phyloP scores from a whole-genome alignment of 2,888 invertebrate genomes.

The Nephrocerus scutellatus region DNA sequence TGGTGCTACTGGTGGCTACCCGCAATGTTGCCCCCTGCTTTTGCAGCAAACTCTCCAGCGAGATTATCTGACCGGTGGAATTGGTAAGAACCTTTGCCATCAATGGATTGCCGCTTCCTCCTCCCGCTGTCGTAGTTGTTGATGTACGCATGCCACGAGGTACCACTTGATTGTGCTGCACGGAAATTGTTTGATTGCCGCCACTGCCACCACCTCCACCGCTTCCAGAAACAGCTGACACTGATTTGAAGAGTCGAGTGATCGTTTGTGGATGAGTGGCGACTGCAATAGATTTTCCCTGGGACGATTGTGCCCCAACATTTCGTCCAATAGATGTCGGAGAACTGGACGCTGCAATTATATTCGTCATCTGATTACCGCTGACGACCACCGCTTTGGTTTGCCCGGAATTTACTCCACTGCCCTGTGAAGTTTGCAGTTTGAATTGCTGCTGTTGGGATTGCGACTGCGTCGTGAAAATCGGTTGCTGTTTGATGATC shows the following conservation, averaged over 20 bases:
- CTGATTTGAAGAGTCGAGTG: constrained; percentile 19
- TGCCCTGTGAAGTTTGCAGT: too few relatives aligned
- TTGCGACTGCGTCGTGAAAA: constrained; percentile 22
- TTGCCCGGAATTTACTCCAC: constrained; percentile 11
- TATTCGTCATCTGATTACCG: constrained; percentile 18
- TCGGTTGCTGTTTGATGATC: constrained; percentile 23
- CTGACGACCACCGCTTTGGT: constrained; percentile 19
- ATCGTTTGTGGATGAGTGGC: constrained; percentile 17
- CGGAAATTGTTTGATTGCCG: too few relatives aligned
- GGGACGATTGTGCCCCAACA: too few relatives aligned
- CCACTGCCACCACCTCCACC: constrained; percentile 6
- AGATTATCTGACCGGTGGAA: constrained; percentile 50
- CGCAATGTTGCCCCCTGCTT: constrained; percentile 46
- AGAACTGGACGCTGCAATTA: constrained; percentile 11
- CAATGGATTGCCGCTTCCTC: constrained; percentile 48
- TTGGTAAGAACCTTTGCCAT: constrained; percentile 69
- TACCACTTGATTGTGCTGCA: constrained; percentile 8
- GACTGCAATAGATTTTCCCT: too few relatives aligned
- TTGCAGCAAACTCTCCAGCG: constrained; percentile 41
- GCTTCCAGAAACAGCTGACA: constrained; percentile 12
- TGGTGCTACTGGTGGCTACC: constrained; percentile 37
- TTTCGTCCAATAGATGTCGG: too few relatives aligned
- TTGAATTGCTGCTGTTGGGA: constrained; percentile 21
- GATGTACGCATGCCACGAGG: constrained; percentile 13
- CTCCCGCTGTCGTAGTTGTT: constrained; percentile 15